A percentile compares a stretch with the other conserved stretches of the same genome.
These are phyloP conservation scores for Embidobia sp. DNA, from an alignment of 2,888 invertebrate genomes.

Conservation along the genomic window DNA sequence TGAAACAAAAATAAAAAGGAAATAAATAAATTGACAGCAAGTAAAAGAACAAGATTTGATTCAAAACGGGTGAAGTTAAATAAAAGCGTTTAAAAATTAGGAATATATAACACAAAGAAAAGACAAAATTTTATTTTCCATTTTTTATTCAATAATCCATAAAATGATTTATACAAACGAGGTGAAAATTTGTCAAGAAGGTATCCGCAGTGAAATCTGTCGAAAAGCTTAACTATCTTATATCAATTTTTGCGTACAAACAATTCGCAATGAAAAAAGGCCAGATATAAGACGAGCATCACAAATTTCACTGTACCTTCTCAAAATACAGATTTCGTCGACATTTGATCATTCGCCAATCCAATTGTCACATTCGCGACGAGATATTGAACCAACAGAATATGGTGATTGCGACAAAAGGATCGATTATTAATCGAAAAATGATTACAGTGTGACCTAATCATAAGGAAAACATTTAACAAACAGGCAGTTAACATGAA, in stretches of 20 bases:
- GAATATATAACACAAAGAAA: no score
- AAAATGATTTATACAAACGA: neutral
- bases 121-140: no score
- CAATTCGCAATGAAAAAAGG: neutral
- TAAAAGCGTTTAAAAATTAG: no score
- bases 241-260: neutral
- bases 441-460: neutral
- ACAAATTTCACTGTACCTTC: no score
- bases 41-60: no score
- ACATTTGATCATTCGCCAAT: no score
- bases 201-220: neutral
- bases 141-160: neutral
- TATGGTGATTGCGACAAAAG: neutral
- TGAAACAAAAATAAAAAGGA: no score
- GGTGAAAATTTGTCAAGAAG: neutral
- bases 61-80: no score
- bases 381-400: no score
- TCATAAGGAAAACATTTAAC: conserved; percentile 26
- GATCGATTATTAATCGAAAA: neutral
- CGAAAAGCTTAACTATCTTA: neutral
- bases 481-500: conserved; percentile 38
- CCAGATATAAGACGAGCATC: no score
- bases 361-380: neutral
- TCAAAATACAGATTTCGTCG: neutral
- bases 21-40: no score